Evolutionary conservation across 1,140 invertebrate species (phyloP), one percentile per base, ranked within the genome.

Genomic region (Papilio dardanus): DNA sequence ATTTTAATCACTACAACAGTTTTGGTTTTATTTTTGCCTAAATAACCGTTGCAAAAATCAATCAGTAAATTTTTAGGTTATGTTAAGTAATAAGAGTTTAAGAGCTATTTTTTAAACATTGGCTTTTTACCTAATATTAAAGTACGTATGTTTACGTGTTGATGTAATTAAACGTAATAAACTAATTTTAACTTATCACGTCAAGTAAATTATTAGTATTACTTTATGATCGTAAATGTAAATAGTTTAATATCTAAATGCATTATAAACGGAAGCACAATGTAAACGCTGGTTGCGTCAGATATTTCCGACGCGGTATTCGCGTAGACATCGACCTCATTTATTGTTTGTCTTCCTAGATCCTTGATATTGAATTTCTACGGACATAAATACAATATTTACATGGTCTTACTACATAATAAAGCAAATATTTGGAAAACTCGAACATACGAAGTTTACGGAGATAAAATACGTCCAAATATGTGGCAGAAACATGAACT

Each of bases 321-420:
- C 12, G 24, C 54, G 54, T 24, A 16, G 10, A 28, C 14, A 16
- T 4, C 12, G 3, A 28, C 24, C n/a, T 19, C 46, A n/a, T 28
- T 28, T 28, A 24, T 62, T 62, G 24, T 62, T 28, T 54, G 19
- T 3, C 54, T 58, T 62, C 54, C 12, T 0, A 30, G 30, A 62
- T 62, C 54, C 12, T 58, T 28, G 54, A 30, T 58, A 58, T 62
- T 62, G 54, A 62, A 62, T 62, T 62, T 28, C 54, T 28, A 62
- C 5, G 21, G 10, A 62, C 24, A 62, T 28, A 1, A 28, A 28
- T 30, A 46, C n/a, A 46, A 46, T 19, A 46, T 19, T 4, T 54
- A 12, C 7, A 54, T n/a, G n/a, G n/a, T n/a, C n/a, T n/a, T n/a
- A n/a, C n/a, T n/a, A n/a, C n/a, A n/a, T n/a, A n/a, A n/a, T n/a